Conservation (phyloP, 2,888 invertebrate genomes). For the Patella ulyssiponensis region DNA sequence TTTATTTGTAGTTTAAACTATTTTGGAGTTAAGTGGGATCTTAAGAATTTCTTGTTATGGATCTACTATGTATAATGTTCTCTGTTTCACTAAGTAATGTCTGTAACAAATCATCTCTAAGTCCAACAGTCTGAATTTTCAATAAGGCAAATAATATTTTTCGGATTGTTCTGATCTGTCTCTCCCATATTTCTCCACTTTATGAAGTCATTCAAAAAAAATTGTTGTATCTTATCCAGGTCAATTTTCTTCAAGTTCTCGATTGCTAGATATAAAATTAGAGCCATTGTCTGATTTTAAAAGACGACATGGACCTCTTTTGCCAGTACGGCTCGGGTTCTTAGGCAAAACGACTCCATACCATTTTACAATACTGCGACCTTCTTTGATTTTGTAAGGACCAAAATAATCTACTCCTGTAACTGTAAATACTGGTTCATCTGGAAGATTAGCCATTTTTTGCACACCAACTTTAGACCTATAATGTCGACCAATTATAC, state of each 20-base stretch:
- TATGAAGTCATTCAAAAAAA: conserved; percentile 18
- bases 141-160: too few relatives aligned
- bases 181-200: too few relatives aligned
- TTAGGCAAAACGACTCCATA: too few relatives aligned
- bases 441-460: conserved; percentile 20
- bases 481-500: conserved; percentile 9
- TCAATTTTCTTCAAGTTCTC: conserved; percentile 35
- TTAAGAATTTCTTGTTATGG: too few relatives aligned
- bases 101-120: too few relatives aligned
- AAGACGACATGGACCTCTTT: conserved; percentile 20
- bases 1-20: too few relatives aligned
- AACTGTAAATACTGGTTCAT: conserved; percentile 21
- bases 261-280: conserved; percentile 34
- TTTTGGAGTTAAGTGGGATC: too few relatives aligned
- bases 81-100: too few relatives aligned
- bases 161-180: too few relatives aligned
- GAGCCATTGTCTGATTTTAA: conserved; percentile 35
- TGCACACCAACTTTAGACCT: background rate
- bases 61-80: too few relatives aligned
- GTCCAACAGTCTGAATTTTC: too few relatives aligned
- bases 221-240: conserved; percentile 21
- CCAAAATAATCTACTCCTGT: conserved; percentile 34
- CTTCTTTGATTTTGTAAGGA: conserved; percentile 30
- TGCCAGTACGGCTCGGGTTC: too few relatives aligned
- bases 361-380: conserved; percentile 20